Percentiles rank a stretch among this genome's conserved stretches.
These are phyloP conservation scores for Sceloporus tristichus DNA, from an alignment of 2,113 vertebrate species.

Conservation along the genomic window DNA sequence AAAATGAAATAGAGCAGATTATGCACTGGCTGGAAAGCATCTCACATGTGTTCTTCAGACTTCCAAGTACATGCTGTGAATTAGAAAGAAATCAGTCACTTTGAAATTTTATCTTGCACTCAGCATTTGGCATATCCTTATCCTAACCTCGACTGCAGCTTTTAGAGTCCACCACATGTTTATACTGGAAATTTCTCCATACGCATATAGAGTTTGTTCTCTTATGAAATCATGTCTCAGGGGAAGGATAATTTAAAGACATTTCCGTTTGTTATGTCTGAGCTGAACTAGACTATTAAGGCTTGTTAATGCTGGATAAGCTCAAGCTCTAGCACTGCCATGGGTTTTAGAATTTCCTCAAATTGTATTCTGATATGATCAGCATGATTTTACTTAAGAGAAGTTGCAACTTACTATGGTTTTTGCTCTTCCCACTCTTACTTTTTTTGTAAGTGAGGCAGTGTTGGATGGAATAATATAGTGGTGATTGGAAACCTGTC, in stretches of 20 bases:
- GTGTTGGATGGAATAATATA: not conserved
- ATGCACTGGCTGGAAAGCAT: conserved; percentile 67
- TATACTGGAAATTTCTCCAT: conserved; percentile 82
- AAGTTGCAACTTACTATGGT: conserved; percentile 3
- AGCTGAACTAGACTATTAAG: conserved; percentile 79
- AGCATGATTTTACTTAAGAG: conserved; percentile 35
- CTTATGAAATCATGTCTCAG: conserved; percentile 83
- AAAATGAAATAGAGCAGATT: conserved; percentile 66
- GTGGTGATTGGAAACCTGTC: not conserved
- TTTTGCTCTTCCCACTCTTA: conserved; percentile 15
- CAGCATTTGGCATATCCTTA: conserved; percentile 73
- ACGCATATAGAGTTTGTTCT: conserved; percentile 83
- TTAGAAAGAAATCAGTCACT: conserved; percentile 74
- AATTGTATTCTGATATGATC: conserved; percentile 75
- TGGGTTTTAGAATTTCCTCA: conserved; percentile 79
- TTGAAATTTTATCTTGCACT: conserved; percentile 81
- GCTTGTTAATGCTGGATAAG: conserved; percentile 81
- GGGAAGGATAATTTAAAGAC: conserved; percentile 84
- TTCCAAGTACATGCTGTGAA: conserved; percentile 72
- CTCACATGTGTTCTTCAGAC: conserved; percentile 63
- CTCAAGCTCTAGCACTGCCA: conserved; percentile 77
- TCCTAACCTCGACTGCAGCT: conserved; percentile 77
- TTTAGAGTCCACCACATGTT: conserved; percentile 82
- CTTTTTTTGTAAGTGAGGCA: not conserved
- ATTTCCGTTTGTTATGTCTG: conserved; percentile 87